A percentile compares a stretch with the other conserved stretches of the same genome.
Evolutionary conservation across 2,797 vertebrate species (phyloP).

Genomic region (Acridotheres tristis): DNA sequence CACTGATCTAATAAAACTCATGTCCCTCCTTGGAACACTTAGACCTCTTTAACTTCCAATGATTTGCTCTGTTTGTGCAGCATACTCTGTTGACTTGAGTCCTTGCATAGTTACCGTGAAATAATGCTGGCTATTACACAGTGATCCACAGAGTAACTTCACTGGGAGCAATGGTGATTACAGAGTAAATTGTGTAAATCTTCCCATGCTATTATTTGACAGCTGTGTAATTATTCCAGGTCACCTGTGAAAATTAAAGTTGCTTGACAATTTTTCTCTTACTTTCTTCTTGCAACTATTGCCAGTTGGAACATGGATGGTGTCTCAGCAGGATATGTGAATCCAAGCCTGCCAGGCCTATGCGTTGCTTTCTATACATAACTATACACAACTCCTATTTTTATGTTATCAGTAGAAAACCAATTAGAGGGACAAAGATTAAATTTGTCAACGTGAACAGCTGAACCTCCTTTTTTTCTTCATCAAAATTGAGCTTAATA

Average conservation of each 20-base stretch:
- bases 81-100: conserved; percentile 30
- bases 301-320: not conserved
- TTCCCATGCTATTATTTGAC: conserved; percentile 55
- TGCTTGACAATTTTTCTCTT: conserved; percentile 31
- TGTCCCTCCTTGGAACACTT: conserved; percentile 22
- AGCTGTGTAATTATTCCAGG: conserved; percentile 43
- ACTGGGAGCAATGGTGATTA: conserved; percentile 56
- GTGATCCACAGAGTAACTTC: conserved; percentile 67
- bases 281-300: conserved; percentile 9
- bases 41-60: conserved; percentile 9
- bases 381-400: not conserved
- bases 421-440: not conserved
- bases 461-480: not conserved
- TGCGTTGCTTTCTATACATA: not conserved
- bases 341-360: not conserved
- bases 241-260: conserved; percentile 60
- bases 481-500: not conserved
- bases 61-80: conserved; percentile 50
- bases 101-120: conserved; percentile 60
- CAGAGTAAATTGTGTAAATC: conserved; percentile 46
- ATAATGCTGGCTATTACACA: conserved; percentile 63
- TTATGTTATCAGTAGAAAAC: not conserved
- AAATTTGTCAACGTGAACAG: not conserved
- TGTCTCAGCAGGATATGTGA: not conserved
- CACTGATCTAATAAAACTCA: not conserved